These are phyloP conservation scores for Polia nebulosa DNA, from an alignment of 2,888 invertebrate species.

Conservation along the genomic window DNA sequence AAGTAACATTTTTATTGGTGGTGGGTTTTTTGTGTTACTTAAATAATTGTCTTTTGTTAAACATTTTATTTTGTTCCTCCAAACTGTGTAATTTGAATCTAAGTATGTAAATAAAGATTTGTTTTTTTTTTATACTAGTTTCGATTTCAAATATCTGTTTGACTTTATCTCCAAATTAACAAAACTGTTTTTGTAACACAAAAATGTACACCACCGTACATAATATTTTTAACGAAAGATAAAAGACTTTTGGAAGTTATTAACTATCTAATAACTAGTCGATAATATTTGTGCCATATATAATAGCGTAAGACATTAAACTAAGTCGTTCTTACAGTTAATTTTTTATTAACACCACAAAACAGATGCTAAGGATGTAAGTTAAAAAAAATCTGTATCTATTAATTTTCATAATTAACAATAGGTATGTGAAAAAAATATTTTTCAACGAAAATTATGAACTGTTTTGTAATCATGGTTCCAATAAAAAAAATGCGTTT, in stretches of 20 bases:
- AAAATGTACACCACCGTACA: constrained; percentile 36
- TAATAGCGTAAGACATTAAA: constrained; percentile 41
- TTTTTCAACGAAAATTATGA: neutral
- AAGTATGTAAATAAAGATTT: neutral
- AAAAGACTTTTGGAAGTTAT: constrained; percentile 65
- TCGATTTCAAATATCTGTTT: neutral
- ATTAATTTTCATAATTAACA: neutral
- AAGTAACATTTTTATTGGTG: constrained; percentile 46
- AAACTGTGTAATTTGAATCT: neutral
- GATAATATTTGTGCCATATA: constrained; percentile 66
- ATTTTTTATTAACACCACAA: neutral
- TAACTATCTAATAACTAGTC: constrained; percentile 43
- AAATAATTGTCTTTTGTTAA: constrained; percentile 1
- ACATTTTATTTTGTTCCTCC: neutral
- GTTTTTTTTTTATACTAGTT: too few relatives aligned
- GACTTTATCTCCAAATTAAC: neutral
- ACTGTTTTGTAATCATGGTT: neutral
- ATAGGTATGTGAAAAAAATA: neutral
- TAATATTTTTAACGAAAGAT: constrained; percentile 61
- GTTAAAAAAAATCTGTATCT: too few relatives aligned
- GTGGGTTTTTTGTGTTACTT: constrained; percentile 52
- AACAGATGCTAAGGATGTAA: neutral
- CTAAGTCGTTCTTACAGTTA: neutral
- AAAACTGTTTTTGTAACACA: constrained; percentile 47
- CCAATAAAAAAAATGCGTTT: neutral